Conservation (phyloP, 2,797 vertebrate genomes). For the Sebastes alutus region DNA sequence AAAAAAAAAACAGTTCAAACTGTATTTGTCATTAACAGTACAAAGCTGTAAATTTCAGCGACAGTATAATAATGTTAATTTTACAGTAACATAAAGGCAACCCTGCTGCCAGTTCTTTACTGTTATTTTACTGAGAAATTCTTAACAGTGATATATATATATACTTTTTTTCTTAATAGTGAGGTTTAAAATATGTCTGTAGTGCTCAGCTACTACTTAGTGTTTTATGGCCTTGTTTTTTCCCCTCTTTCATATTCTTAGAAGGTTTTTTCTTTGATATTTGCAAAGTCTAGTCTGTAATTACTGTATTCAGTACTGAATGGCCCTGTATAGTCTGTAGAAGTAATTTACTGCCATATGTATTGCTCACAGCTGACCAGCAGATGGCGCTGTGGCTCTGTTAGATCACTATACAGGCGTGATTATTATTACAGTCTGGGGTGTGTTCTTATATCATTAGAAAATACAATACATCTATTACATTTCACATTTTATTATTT, state of each 20-base stretch:
- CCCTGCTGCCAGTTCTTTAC: too few species aligned
- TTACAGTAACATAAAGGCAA: too few species aligned
- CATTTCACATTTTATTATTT: neutral
- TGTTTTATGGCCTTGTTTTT: constrained; percentile 14
- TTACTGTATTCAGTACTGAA: constrained; percentile 13
- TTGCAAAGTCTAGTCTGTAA: constrained; percentile 28
- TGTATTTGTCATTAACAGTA: too few species aligned
- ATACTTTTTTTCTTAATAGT: too few species aligned
- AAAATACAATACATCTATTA: neutral
- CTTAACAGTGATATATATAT: too few species aligned
- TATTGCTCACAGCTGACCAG: constrained; percentile 12
- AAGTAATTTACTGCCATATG: constrained; percentile 9
- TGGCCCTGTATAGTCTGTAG: neutral
- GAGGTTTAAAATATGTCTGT: neutral
- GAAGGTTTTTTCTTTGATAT: constrained; percentile 16
- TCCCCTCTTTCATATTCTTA: neutral
- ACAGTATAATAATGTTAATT: too few species aligned
- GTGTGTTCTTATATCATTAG: neutral
- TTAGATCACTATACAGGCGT: neutral
- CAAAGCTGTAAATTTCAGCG: too few species aligned
- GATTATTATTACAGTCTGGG: neutral
- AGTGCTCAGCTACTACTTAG: neutral
- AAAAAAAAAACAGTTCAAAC: too few species aligned
- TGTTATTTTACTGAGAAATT: too few species aligned
- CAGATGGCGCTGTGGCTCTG: constrained; percentile 54